A percentile compares a stretch with the other conserved stretches of the same genome.
phyloP scores from a whole-genome alignment of 2,797 vertebrate genomes.

The Sardinella longiceps region DNA sequence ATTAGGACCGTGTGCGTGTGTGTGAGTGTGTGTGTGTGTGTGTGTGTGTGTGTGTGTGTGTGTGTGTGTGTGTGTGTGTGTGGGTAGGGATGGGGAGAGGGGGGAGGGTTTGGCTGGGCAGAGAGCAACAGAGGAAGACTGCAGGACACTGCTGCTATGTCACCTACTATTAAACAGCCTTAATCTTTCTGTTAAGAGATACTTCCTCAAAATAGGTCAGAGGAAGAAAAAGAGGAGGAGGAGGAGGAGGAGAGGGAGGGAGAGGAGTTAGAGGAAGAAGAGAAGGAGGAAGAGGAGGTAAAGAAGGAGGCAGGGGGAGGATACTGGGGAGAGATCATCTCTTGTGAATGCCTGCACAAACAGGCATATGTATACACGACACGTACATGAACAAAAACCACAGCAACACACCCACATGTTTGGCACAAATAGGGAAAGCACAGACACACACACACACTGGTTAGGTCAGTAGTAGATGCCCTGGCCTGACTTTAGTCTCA shows the following conservation, averaged over 20 bases:
- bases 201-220: conserved; percentile 85
- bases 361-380: not conserved
- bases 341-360: conserved; percentile 30
- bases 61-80: conserved; percentile 2
- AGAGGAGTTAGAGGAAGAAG: conserved; percentile 24
- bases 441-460: not conserved
- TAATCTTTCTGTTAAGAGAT: conserved; percentile 86
- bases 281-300: not conserved
- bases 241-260: conserved; percentile 36
- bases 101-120: not conserved
- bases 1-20: conserved; percentile 68
- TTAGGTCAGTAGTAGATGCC: no score
- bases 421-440: not conserved
- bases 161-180: conserved; percentile 87
- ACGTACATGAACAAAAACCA: not conserved
- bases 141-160: conserved; percentile 82
- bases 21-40: not conserved
- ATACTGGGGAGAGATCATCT: conserved; percentile 12
- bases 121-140: conserved; percentile 68
- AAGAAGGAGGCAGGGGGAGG: not conserved
- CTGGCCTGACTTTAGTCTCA: no score
- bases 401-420: not conserved
- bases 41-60: not conserved
- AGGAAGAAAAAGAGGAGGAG: conserved; percentile 56
- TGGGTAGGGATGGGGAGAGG: not conserved